Conservation (phyloP, 1,140 invertebrate species). For the Zaprionus camerounensis region DNA sequence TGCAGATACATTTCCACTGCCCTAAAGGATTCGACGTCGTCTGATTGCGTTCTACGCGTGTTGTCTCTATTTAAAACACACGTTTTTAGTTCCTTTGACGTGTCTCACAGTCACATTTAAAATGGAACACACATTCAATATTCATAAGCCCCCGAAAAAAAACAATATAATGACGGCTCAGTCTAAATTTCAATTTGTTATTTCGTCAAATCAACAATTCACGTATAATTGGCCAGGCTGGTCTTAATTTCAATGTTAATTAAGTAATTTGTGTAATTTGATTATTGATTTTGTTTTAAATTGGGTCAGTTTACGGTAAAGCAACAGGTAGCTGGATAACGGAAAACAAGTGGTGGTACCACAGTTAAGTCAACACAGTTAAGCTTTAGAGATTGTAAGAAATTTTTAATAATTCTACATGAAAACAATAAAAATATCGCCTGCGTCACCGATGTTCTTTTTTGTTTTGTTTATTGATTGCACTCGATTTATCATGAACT, state of each 20-base stretch:
- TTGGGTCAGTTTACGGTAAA: neutral
- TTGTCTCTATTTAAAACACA: conserved; percentile 29
- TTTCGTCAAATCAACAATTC: neutral
- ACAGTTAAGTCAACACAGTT: too few species aligned
- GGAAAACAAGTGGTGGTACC: too few species aligned
- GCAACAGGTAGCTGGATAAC: too few species aligned
- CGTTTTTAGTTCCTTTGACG: conserved; percentile 16
- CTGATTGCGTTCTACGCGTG: neutral
- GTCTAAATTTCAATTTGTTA: conserved; percentile 3
- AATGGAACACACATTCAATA: conserved; percentile 33
- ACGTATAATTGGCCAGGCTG: conserved; percentile 14
- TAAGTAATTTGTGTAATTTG: conserved; percentile 29
- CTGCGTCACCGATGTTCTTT: too few species aligned
- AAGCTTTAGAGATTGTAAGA: too few species aligned
- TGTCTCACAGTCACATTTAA: conserved; percentile 32
- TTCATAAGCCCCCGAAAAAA: conserved; percentile 25
- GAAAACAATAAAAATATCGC: too few species aligned
- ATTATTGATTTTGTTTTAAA: conserved; percentile 8
- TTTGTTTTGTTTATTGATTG: too few species aligned
- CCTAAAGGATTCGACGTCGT: neutral
- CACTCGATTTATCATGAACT: too few species aligned
- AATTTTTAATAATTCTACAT: too few species aligned
- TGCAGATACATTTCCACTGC: conserved; percentile 36
- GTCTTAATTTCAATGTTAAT: conserved; percentile 12
- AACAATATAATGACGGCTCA: neutral